Evolutionary conservation across 2,888 invertebrate species (phyloP).

Genomic region (Cephus pygmeus): DNA sequence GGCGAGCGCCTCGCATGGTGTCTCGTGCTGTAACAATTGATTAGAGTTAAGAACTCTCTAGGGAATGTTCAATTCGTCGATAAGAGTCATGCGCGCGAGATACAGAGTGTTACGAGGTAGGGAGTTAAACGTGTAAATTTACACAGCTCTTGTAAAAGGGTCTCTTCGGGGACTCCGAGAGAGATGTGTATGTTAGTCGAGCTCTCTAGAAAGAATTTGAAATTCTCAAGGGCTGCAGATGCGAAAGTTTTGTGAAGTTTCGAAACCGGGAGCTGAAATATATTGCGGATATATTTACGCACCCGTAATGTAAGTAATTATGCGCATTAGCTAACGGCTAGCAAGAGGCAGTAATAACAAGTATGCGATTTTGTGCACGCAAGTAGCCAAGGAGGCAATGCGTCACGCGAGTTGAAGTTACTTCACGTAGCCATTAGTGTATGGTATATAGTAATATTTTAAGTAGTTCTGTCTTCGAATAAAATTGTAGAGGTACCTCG

Average conservation of each 20-base stretch:
- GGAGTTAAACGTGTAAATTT: neutral
- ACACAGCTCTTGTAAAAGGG: neutral
- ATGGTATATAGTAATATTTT: neutral
- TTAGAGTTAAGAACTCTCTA: neutral
- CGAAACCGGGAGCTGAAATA: neutral
- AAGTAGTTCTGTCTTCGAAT: neutral
- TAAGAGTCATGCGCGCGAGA: neutral
- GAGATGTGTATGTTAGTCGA: neutral
- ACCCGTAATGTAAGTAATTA: neutral
- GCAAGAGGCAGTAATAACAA: neutral
- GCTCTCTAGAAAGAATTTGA: neutral
- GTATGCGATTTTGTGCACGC: conserved; percentile 1
- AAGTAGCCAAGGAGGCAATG: neutral
- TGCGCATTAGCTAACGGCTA: neutral
- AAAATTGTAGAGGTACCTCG: neutral
- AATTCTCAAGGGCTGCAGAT: neutral
- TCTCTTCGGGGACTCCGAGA: neutral
- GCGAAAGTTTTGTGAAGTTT: neutral
- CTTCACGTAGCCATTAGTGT: neutral
- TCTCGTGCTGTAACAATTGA: conserved; percentile 44
- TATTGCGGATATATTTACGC: neutral
- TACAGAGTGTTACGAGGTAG: neutral
- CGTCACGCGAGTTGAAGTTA: neutral
- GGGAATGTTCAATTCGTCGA: neutral
- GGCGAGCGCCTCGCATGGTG: conserved; percentile 59